These are phyloP conservation scores for Sciurus carolinensis DNA, from an alignment of 2,797 vertebrate genomes.

Conservation along the genomic window DNA sequence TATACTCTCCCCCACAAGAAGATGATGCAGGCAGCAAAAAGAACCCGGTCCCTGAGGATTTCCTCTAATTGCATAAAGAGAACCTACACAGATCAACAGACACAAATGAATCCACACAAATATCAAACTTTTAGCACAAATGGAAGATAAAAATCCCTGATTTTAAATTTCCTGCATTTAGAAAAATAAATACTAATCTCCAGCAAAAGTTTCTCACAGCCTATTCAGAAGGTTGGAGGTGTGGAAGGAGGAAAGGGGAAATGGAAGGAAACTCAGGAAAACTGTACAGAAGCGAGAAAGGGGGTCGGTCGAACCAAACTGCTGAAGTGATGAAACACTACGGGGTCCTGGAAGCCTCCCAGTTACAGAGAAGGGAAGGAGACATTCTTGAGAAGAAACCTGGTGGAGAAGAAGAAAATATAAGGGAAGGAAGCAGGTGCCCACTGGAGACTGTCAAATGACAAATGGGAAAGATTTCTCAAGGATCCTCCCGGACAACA, in stretches of 20 bases:
- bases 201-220: background rate
- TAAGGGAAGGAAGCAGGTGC: background rate
- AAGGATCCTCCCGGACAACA: background rate
- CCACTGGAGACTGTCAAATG: background rate
- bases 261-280: background rate
- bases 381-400: background rate
- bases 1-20: background rate
- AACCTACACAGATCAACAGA: background rate
- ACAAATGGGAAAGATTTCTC: background rate
- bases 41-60: background rate
- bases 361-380: background rate
- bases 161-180: background rate
- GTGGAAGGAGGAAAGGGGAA: too few species aligned
- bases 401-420: background rate
- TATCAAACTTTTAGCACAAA: background rate
- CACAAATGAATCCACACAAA: constrained; percentile 6
- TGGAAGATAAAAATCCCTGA: background rate
- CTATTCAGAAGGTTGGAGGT: background rate
- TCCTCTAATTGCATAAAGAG: constrained; percentile 19
- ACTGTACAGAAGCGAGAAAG: background rate
- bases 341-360: background rate
- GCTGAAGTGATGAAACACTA: background rate
- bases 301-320: background rate
- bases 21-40: background rate
- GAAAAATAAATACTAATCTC: background rate